Evolutionary conservation across 2,113 vertebrate genomes (phyloP), one percentile per base, ranked within the genome.

Genomic region (Poeciliopsis turrubarensis): DNA sequence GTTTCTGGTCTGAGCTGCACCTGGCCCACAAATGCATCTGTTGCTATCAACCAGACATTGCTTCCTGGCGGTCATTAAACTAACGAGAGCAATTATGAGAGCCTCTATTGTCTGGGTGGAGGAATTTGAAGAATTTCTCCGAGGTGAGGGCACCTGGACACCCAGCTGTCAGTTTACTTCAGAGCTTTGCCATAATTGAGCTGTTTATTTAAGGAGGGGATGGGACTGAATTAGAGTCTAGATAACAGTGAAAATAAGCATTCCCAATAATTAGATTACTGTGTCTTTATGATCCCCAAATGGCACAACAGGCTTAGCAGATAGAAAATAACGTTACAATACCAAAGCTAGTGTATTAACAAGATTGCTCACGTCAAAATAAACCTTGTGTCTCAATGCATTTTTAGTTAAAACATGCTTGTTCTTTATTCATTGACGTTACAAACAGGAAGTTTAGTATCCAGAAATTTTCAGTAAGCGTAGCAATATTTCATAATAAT

Each of bases 121-220:
- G 83, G 81, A 94, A 90, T 89, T 44, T 86, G 22, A 87, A 83
- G 85, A 94, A 92, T 94, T 81, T 84, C 41, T 88, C 65, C 57
- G 60, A 72, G 79, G 77, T 87, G 81, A 92, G 89, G 81, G 89
- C 91, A 94, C 91, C 94, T 94, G 92, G 92, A 80, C 62, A 80
- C 27, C 57, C 83, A 89, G 79, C 79, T 87, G 82, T 81, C 77
- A 65, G 65, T 70, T 51, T 44, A 30, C 32, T 25, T 26, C 25
- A 73, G 54, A 83, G 64, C 69, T 75, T 73, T 67, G 81, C 69
- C 68, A 63, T 54, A 75, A 31, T 67, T 64, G 34, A 71, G 60
- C 62, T 60, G 60, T 68, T 44, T 54, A 63, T 75, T 39, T 47
- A 61, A 68, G 3, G 22, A 78, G 65, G 34, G 41, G 68, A 54